These are phyloP conservation scores for Microcebus griseorufus DNA, from an alignment of 2,113 vertebrate genomes.

Conservation along the genomic window DNA sequence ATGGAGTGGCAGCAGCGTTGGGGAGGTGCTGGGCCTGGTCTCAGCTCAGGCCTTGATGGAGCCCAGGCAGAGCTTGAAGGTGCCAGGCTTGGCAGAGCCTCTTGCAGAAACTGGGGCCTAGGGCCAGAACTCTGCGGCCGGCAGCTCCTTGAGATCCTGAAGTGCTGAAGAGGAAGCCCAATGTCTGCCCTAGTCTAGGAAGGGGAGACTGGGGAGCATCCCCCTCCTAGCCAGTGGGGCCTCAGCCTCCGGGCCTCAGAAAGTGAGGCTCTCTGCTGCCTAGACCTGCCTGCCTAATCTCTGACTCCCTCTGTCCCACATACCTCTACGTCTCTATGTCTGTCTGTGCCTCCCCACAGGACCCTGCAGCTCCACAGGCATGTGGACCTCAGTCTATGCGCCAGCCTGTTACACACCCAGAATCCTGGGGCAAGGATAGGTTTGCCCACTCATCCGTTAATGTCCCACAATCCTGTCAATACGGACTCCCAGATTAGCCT, in stretches of 20 bases:
- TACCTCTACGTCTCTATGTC: background rate
- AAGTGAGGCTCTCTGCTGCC: background rate
- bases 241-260: background rate
- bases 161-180: slow-evolving; percentile 15
- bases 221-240: fast-evolving
- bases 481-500: background rate
- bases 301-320: background rate
- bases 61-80: background rate
- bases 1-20: background rate
- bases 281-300: background rate
- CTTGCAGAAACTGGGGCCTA: background rate
- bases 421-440: background rate
- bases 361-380: background rate
- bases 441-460: background rate
- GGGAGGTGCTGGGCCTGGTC: background rate
- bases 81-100: slow-evolving; percentile 45
- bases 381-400: background rate
- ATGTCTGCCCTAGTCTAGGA: background rate
- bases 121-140: background rate
- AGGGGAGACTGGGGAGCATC: background rate
- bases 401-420: background rate
- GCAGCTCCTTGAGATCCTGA: slow-evolving; percentile 12
- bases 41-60: background rate
- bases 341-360: background rate
- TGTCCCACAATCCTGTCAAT: background rate